Conservation (phyloP, 92 coral and sea anemone species). For the Montipora capitata region DNA sequence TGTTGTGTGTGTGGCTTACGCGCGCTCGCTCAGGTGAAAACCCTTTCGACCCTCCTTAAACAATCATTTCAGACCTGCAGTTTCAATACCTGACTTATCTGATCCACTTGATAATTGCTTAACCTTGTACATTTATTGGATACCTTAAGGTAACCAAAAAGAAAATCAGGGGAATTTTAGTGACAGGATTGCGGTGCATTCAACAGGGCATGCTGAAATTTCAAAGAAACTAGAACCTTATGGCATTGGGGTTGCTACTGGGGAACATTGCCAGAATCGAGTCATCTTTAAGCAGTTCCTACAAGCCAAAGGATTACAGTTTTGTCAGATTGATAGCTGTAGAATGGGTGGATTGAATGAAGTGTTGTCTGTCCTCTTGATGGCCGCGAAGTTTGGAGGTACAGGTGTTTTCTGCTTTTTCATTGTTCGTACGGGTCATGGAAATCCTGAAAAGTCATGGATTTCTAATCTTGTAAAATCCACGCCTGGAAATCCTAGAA, state of each 20-base stretch:
- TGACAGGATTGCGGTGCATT: neutral
- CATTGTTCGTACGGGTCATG: neutral
- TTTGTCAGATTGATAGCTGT: constrained; percentile 99
- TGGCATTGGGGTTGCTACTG: constrained; percentile 98
- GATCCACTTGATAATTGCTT: too few relatives aligned
- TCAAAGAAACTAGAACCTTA: constrained; percentile 89
- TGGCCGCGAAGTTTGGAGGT: constrained; percentile 99
- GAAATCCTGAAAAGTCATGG: too few relatives aligned
- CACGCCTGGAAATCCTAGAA: too few relatives aligned
- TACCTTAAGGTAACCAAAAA: too few relatives aligned
- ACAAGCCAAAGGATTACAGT: constrained; percentile 92
- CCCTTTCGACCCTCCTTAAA: too few relatives aligned
- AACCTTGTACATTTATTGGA: too few relatives aligned
- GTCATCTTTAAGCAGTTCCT: constrained; percentile 98
- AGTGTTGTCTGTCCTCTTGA: constrained; percentile 85
- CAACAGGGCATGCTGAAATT: constrained; percentile 92
- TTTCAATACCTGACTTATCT: too few relatives aligned
- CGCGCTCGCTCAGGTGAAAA: too few relatives aligned
- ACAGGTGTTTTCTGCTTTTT: neutral
- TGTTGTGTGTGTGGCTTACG: too few relatives aligned
- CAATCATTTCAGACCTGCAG: too few relatives aligned
- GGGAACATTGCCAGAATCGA: constrained; percentile 97
- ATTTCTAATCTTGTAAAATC: too few relatives aligned
- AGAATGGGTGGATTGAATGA: constrained; percentile 97
- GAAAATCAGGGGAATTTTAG: too few relatives aligned